Base-by-base conservation (phyloP, 2,888 invertebrate genomes). In the Hypselothyrea guttata region DNA sequence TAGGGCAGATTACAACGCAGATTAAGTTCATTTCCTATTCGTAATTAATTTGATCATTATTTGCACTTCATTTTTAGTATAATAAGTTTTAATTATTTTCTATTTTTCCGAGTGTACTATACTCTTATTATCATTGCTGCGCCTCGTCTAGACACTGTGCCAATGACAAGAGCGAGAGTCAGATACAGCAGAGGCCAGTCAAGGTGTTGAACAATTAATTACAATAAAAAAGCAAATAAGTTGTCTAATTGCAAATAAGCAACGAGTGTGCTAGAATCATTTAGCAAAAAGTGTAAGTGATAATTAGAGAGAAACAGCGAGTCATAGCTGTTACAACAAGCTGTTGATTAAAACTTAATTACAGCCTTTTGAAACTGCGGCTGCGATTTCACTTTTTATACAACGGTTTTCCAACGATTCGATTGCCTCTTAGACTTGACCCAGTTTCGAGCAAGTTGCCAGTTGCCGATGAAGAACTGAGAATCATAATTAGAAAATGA, bases 331-430 rank as follows among this genome's bases (percentile, higher is more conserved):
- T 44, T 52, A 42, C 38, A 52, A 48, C 11, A 44, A 63, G 34
- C 37, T 65, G 58, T 72, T 79, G 48, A 58, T 82, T 75, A 85
- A 71, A 58, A 62, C 46, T 64, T 82, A 85, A 82, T 85, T 75
- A 54, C 74, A 71, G 42, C 57, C 55, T 53, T 74, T 60, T 52
- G 62, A 57, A 57, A 51, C 45, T n/a, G n/a, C n/a, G n/a, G 41
- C 15, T 52, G 63, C 71, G 81, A 82, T 82, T 82, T 82, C 81
- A 82, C 81, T 82, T 83, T 84, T 84, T 63, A 53, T 53, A 22
- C 22, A n/a, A 4, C 22, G 5, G 22, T 22, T 22, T 22, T 22
- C 22, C 22, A 22, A 22, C 22, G n/a, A 40, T 52, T 40, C 64
- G 35, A 45, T 34, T 45, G 48, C 60, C 48, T 27, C 47, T 44